Evolutionary conservation across 2,113 vertebrate genomes (phyloP).

Genomic region (Tragelaphus strepsiceros): DNA sequence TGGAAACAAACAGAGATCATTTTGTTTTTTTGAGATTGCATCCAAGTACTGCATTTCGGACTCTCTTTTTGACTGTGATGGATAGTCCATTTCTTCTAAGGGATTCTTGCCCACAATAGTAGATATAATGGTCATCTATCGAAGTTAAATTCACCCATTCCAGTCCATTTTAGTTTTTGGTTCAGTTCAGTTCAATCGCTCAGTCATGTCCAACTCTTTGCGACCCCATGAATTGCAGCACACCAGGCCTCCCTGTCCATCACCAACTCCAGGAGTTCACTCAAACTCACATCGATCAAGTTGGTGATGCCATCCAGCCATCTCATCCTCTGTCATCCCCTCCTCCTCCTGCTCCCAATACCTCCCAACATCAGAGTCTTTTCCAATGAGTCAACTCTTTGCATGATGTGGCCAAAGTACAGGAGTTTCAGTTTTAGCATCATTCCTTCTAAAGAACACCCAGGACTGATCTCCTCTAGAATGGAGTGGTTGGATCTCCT

Average conservation of each 20-base stretch:
- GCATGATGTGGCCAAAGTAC: background rate
- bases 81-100: too few relatives aligned
- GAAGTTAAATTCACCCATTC: too few relatives aligned
- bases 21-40: too few relatives aligned
- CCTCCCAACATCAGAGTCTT: background rate
- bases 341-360: background rate
- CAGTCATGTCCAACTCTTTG: fast-evolving
- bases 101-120: too few relatives aligned
- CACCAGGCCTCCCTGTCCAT: background rate
- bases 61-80: too few relatives aligned
- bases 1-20: too few relatives aligned
- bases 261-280: background rate
- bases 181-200: background rate
- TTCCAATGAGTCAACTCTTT: background rate
- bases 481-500: background rate
- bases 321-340: background rate
- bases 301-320: background rate
- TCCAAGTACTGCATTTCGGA: too few relatives aligned
- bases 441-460: background rate
- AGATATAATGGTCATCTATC: too few relatives aligned
- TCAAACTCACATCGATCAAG: background rate
- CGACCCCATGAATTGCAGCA: background rate
- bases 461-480: background rate
- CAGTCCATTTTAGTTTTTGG: too few relatives aligned
- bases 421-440: background rate